Base-by-base conservation (phyloP, 2,797 vertebrate species). In the Phoebastria nigripes region DNA sequence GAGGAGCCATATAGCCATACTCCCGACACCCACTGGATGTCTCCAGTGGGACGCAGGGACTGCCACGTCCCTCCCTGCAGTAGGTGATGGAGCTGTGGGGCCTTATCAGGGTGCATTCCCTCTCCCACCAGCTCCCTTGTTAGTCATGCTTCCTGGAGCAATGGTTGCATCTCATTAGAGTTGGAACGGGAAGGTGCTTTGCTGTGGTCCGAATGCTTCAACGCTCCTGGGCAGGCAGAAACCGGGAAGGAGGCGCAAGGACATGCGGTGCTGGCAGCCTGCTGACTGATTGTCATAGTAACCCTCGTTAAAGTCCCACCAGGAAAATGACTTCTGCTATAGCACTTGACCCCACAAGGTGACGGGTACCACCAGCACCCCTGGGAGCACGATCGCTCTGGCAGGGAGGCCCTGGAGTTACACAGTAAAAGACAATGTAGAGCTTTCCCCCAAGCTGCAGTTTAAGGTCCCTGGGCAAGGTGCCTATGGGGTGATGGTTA, bases 221-320 rank as follows among this genome's bases (percentile, higher is more conserved):
- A 80, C 89, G 79, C 82, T 87, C 67, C 73, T 15, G 54, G 72
- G 49, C 51, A 31, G 65, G 72, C 52, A 70, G 67, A 61, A 82
- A 67, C 16, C 58, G 44, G 76, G 49, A 74, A 95, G 87, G 72
- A 61, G 58, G 21, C 2, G 3, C 25, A 69, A 92, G 79, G 72
- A 46, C 65, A 0, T 0, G 2, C 0, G 4, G 56, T 39, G 81
- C 62, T 74, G 71, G 77, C 82, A 89, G 78, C 44, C 89, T 81
- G 59, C 63, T 74, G 81, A 18, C 74, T 8, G 37, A 81, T 54
- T 37, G 61, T n/a, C 72, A 61, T 9, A 54, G 85, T 21, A 91
- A 92, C 87, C n/a, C 83, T 72, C 54, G 96, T 93, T 96, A 93
- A 96, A 94, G 76, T 93, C 76, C 79, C 76, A 95, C 89, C 56